These are phyloP conservation scores for Pelodytes ibericus DNA, from an alignment of 2,797 vertebrate genomes.

Conservation along the genomic window DNA sequence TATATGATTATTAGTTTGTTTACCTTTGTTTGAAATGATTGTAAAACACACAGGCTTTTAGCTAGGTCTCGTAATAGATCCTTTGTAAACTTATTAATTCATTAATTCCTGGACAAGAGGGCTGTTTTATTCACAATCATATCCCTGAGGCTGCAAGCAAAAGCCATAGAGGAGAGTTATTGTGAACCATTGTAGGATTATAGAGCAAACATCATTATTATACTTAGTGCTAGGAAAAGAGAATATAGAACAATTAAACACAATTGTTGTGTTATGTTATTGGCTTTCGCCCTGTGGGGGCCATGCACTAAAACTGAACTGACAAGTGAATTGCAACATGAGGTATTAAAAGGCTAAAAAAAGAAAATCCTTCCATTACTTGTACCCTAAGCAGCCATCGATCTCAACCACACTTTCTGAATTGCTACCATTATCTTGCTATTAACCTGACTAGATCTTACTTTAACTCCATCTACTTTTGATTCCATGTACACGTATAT, in stretches of 20 bases:
- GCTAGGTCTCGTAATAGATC: constrained; percentile 34
- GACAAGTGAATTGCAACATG: too few relatives aligned
- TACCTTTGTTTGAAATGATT: constrained; percentile 30
- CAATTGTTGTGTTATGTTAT: constrained; percentile 9
- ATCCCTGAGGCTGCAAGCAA: constrained; percentile 1
- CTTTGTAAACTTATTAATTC: constrained; percentile 43
- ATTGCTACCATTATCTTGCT: too few relatives aligned
- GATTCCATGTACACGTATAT: too few relatives aligned
- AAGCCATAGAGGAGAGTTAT: background rate
- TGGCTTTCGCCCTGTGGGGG: background rate
- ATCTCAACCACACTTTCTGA: too few relatives aligned
- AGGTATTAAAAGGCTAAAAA: too few relatives aligned
- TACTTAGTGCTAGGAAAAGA: constrained; percentile 8
- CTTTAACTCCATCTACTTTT: too few relatives aligned
- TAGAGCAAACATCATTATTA: constrained; percentile 42
- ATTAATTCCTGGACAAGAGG: constrained; percentile 27
- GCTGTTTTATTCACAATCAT: constrained; percentile 15
- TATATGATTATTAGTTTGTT: constrained; percentile 34
- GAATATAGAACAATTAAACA: constrained; percentile 24
- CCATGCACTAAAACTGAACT: too few relatives aligned
- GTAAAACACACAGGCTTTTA: constrained; percentile 29
- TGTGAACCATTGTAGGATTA: constrained; percentile 29
- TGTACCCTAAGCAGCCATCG: too few relatives aligned
- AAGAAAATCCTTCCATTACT: too few relatives aligned
- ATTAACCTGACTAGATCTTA: too few relatives aligned